Evolutionary conservation across 1,140 invertebrate genomes (phyloP).

Genomic region (Drosophila kohkoa): DNA sequence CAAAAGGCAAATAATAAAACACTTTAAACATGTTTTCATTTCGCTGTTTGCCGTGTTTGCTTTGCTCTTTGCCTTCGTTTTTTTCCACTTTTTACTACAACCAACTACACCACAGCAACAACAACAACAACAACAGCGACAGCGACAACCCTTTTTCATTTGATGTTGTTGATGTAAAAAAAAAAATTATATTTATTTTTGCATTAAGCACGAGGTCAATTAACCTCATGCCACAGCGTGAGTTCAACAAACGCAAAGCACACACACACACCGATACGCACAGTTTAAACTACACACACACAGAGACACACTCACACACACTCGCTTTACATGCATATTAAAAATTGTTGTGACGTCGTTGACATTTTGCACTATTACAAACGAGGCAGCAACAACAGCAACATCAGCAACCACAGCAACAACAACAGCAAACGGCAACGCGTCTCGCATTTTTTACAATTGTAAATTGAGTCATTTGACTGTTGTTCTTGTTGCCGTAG

Average conservation of each 20-base stretch:
- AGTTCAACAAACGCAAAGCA: constrained; percentile 83
- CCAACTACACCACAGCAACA: constrained; percentile 57
- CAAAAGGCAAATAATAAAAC: constrained; percentile 64
- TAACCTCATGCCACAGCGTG: constrained; percentile 77
- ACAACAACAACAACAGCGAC: constrained; percentile 25
- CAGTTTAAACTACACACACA: constrained; percentile 29
- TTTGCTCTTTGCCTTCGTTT: constrained; percentile 74
- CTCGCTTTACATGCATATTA: constrained; percentile 65
- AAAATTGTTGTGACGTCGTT: constrained; percentile 59
- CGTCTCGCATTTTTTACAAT: constrained; percentile 74
- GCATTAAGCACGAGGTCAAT: constrained; percentile 85
- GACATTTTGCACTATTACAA: constrained; percentile 73
- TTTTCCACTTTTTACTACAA: constrained; percentile 40
- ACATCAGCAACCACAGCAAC: constrained; percentile 56
- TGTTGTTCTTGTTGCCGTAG: constrained; percentile 56
- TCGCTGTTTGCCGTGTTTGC: constrained; percentile 59
- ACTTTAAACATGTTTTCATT: constrained; percentile 79
- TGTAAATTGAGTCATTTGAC: constrained; percentile 81
- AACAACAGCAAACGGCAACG: constrained; percentile 51
- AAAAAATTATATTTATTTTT: constrained; percentile 83
- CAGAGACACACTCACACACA: constrained; percentile 31
- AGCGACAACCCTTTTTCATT: constrained; percentile 66
- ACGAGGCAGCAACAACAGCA: constrained; percentile 39
- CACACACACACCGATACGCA: constrained; percentile 22
- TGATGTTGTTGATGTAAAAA: constrained; percentile 55